Percentiles rank a stretch among this genome's conserved stretches.
Conservation (phyloP, 30 jellyfish, hydroid and myxozoan genomes). For the Hydractinia echinata region DNA sequence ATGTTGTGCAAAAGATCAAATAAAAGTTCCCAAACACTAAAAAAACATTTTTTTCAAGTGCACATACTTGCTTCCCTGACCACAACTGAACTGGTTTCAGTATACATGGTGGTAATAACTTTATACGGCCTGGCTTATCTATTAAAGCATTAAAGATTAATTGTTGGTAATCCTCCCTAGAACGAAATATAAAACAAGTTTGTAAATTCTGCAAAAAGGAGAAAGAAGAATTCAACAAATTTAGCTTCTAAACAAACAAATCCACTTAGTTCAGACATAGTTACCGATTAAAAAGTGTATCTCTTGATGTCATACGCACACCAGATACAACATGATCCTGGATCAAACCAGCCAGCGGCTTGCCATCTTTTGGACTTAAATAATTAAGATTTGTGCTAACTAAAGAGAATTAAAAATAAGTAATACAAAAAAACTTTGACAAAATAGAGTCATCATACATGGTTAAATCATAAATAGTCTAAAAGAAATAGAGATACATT, state of each 20-base stretch:
- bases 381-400: conserved; percentile 86
- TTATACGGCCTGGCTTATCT: conserved; percentile 73
- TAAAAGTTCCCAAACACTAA: no score
- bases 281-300: conserved; percentile 56
- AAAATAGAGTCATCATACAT: no score
- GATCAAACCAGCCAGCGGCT: conserved; percentile 96
- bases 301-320: conserved; percentile 91
- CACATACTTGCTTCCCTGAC: conserved; percentile 96
- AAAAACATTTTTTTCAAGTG: no score
- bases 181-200: background rate
- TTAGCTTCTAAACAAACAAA: background rate
- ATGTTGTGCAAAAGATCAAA: no score
- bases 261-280: background rate
- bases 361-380: conserved; percentile 99
- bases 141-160: conserved; percentile 78
- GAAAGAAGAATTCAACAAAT: background rate
- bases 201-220: background rate
- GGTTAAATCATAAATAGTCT: no score
- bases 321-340: conserved; percentile 99
- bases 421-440: no score
- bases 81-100: conserved; percentile 84
- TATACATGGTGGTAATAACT: conserved; percentile 81
- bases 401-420: conserved; percentile 5
- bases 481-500: no score
- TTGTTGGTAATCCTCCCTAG: conserved; percentile 94